These are phyloP conservation scores for Clarias fuscus DNA, from an alignment of 2,797 vertebrate species.

Conservation along the genomic window DNA sequence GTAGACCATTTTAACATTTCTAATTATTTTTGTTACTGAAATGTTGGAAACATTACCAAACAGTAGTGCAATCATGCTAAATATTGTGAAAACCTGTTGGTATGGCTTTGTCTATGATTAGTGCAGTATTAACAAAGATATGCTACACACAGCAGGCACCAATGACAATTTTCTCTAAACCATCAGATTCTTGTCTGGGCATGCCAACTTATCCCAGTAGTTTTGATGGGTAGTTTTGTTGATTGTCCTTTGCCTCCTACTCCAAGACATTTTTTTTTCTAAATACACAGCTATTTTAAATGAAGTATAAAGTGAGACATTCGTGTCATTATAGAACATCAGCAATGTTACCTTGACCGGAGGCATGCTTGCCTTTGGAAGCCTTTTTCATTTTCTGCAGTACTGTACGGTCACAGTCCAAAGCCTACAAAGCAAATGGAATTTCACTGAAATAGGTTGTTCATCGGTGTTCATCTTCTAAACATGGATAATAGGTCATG, in stretches of 20 bases:
- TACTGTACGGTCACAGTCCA: slow-evolving; percentile 78
- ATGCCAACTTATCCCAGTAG: neutral
- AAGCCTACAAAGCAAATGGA: slow-evolving; percentile 62
- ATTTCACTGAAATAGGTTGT: neutral
- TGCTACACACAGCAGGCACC: neutral
- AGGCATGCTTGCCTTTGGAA: slow-evolving; percentile 76
- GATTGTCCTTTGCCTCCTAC: neutral
- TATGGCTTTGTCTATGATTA: neutral
- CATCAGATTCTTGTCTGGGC: neutral
- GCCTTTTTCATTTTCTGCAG: slow-evolving; percentile 86
- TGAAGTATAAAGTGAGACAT: neutral
- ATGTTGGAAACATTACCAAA: neutral
- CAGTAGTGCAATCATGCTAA: neutral
- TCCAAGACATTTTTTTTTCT: neutral
- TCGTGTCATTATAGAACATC: neutral
- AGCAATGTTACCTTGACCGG: slow-evolving; percentile 76
- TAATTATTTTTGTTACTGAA: neutral
- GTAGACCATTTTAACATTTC: neutral
- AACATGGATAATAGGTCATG: neutral
- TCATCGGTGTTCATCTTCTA: neutral
- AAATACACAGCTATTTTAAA: neutral
- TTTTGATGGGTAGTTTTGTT: neutral
- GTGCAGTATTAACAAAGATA: neutral
- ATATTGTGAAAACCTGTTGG: neutral
- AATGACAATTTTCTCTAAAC: slow-evolving; percentile 1